These are phyloP conservation scores for Eupithecia centaureata DNA, from an alignment of 2,888 invertebrate genomes.

Conservation along the genomic window DNA sequence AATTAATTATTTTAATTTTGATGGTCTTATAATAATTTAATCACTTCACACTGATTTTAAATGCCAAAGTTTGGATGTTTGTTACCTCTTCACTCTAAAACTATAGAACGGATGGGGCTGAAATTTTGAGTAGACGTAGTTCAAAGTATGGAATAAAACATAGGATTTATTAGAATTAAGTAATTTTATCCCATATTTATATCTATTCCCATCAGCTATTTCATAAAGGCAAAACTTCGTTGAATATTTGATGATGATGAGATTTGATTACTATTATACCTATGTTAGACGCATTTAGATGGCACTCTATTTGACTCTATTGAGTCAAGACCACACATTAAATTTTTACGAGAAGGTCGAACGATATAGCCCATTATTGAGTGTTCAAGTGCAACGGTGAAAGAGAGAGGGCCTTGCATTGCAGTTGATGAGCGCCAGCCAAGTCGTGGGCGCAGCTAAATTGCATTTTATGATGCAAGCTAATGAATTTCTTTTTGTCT, in stretches of 20 bases:
- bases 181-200: too few relatives aligned
- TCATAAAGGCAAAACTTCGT: too few relatives aligned
- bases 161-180: too few relatives aligned
- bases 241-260: neutral
- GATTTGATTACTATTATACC: neutral
- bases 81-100: too few relatives aligned
- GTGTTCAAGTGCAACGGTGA: slow-evolving; percentile 69
- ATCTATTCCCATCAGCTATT: too few relatives aligned
- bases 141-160: too few relatives aligned
- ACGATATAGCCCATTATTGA: slow-evolving; percentile 56
- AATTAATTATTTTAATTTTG: too few relatives aligned
- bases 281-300: neutral
- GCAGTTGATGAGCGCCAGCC: slow-evolving; percentile 58
- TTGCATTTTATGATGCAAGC: slow-evolving; percentile 72
- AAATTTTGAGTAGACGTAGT: too few relatives aligned
- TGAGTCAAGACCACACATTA: slow-evolving; percentile 3
- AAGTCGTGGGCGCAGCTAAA: slow-evolving; percentile 58
- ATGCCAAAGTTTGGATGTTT: too few relatives aligned
- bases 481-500: slow-evolving; percentile 70
- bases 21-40: neutral
- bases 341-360: slow-evolving; percentile 20
- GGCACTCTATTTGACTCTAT: neutral
- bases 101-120: too few relatives aligned
- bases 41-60: too few relatives aligned
- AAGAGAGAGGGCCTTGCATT: slow-evolving; percentile 75